Conservation (phyloP, 1,140 invertebrate species). For the Lucilia cuprina region DNA sequence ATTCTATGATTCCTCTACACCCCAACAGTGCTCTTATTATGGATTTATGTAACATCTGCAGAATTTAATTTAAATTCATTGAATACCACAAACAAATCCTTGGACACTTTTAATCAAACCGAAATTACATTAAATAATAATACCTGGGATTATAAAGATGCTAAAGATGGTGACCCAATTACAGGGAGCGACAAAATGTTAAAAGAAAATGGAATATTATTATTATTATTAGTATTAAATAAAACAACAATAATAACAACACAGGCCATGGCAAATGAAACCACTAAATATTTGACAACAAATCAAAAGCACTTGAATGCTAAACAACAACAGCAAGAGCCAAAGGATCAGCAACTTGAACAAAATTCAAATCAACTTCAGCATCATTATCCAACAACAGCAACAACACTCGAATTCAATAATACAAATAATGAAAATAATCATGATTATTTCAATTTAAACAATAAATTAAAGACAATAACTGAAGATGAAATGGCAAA, state of each 20-base stretch:
- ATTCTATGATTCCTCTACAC: no score
- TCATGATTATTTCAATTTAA: background rate
- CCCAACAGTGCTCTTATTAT: background rate
- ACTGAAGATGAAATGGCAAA: background rate
- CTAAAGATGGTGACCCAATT: background rate
- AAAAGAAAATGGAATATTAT: background rate
- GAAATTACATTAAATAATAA: background rate
- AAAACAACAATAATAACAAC: background rate
- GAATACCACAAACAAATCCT: constrained; percentile 2
- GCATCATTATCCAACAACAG: background rate
- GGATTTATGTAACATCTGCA: background rate
- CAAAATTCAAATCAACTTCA: background rate
- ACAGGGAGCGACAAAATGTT: background rate
- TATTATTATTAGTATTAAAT: background rate
- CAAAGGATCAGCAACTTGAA: background rate
- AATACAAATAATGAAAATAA: background rate
- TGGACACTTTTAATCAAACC: background rate
- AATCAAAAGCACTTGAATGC: background rate
- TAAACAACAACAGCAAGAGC: background rate
- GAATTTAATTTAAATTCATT: background rate
- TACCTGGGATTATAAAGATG: background rate
- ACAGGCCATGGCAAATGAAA: no score
- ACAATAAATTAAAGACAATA: background rate
- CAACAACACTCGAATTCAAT: background rate
- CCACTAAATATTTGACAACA: background rate